phyloP scores from a whole-genome alignment of 1,140 invertebrate species.

The Pseudomyrmex concolor region DNA sequence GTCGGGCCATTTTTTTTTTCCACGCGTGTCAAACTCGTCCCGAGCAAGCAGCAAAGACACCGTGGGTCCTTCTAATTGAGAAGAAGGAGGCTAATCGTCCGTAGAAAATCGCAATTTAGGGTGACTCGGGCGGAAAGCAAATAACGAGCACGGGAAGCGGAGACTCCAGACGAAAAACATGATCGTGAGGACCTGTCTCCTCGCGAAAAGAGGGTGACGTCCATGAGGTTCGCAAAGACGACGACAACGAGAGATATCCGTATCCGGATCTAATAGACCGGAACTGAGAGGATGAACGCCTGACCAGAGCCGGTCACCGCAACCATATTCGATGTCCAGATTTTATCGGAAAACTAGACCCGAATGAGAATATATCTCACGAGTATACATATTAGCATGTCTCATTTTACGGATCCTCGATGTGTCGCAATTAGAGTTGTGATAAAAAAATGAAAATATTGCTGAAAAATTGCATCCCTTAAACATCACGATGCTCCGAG shows the following conservation, averaged over 20 bases:
- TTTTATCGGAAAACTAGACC: conserved; percentile 55
- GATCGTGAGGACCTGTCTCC: conserved; percentile 41
- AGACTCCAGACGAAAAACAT: conserved; percentile 39
- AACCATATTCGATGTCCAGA: conserved; percentile 39
- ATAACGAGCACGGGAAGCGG: conserved; percentile 79
- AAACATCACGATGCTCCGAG: conserved; percentile 9
- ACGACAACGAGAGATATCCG: conserved; percentile 68
- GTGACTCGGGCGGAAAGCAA: conserved; percentile 83
- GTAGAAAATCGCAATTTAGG: conserved; percentile 84
- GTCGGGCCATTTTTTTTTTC: neutral
- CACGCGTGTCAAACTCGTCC: neutral
- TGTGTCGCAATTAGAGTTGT: neutral
- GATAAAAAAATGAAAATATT: neutral
- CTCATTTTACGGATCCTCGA: neutral
- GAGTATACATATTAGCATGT: neutral
- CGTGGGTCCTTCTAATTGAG: conserved; percentile 79
- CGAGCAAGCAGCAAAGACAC: conserved; percentile 28
- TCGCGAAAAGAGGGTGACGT: conserved; percentile 59
- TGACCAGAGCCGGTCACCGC: conserved; percentile 62
- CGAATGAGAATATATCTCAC: conserved; percentile 30
- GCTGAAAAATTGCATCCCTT: conserved; percentile 44
- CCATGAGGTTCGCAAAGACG: conserved; percentile 9
- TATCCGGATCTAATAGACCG: conserved; percentile 83
- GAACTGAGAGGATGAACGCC: conserved; percentile 82
- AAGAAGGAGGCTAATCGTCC: conserved; percentile 82